These are phyloP conservation scores for Drosophila miranda DNA, from an alignment of 1,140 invertebrate genomes.

Conservation along the genomic window DNA sequence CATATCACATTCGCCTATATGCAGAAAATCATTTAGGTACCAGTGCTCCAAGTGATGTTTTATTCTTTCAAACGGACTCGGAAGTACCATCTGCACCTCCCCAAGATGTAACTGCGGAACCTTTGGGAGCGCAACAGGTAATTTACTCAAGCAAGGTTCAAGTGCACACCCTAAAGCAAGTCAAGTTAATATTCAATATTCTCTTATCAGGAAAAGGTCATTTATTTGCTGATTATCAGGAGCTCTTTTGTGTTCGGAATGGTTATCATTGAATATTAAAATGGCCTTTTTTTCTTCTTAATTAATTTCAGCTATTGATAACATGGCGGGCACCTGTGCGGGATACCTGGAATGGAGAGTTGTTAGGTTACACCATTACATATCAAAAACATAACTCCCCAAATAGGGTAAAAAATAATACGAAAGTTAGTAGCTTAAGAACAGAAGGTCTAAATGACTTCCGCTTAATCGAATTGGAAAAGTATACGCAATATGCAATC, in stretches of 20 bases:
- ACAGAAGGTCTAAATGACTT: constrained; percentile 84
- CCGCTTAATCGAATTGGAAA: constrained; percentile 86
- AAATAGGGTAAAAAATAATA: constrained; percentile 82
- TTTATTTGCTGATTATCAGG: no score
- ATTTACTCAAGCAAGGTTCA: neutral
- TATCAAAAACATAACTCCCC: constrained; percentile 84
- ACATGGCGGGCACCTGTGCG: constrained; percentile 90
- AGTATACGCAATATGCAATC: constrained; percentile 91
- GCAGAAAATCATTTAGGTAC: constrained; percentile 87
- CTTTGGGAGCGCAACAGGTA: constrained; percentile 88
- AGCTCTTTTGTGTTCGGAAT: no score
- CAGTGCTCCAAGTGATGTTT: constrained; percentile 85
- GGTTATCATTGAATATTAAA: no score
- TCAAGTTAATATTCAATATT: no score
- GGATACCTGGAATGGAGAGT: constrained; percentile 90
- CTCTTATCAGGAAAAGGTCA: no score
- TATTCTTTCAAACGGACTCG: constrained; percentile 86
- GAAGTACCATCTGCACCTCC: constrained; percentile 89
- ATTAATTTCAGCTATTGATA: constrained; percentile 84
- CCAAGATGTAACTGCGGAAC: constrained; percentile 88
- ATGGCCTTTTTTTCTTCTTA: neutral
- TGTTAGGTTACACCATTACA: constrained; percentile 89
- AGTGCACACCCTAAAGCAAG: no score
- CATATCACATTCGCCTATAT: constrained; percentile 87
- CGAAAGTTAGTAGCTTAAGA: constrained; percentile 83